Conservation (phyloP, 2,888 invertebrate species). For the Volucella zonaria region DNA sequence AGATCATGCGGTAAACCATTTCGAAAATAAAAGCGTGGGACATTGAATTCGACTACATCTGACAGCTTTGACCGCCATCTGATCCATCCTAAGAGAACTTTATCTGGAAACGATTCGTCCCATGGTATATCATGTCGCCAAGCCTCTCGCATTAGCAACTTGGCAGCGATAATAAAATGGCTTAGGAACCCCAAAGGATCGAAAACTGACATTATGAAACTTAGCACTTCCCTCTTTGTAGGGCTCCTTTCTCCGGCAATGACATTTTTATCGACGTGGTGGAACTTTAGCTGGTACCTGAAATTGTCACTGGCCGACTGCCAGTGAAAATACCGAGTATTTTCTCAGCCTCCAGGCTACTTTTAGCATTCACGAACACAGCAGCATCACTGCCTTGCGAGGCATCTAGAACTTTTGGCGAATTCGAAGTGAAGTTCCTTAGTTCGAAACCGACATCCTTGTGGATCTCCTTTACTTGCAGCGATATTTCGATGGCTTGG, state of each 20-base stretch:
- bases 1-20: slow-evolving; percentile 3
- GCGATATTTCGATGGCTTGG: slow-evolving; percentile 51
- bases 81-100: background rate
- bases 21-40: slow-evolving; percentile 9
- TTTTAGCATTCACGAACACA: too few species aligned
- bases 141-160: slow-evolving; percentile 18
- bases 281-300: slow-evolving; percentile 7
- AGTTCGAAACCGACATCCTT: too few species aligned
- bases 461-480: too few species aligned
- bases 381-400: background rate
- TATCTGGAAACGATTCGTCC: slow-evolving; percentile 25
- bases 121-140: slow-evolving; percentile 19
- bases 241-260: slow-evolving; percentile 11
- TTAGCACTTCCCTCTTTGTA: slow-evolving; percentile 19
- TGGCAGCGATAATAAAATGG: slow-evolving; percentile 9
- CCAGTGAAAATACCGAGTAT: too few species aligned
- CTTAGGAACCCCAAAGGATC: background rate
- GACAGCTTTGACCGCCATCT: slow-evolving; percentile 10
- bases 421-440: too few species aligned
- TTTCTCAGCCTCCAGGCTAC: too few species aligned
- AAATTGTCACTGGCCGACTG: slow-evolving; percentile 31
- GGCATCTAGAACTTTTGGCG: too few species aligned
- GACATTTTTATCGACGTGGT: slow-evolving; percentile 4
- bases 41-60: slow-evolving; percentile 1
- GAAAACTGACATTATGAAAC: slow-evolving; percentile 9